phyloP scores from a whole-genome alignment of 2,888 invertebrate genomes.

The Orthosia incerta region DNA sequence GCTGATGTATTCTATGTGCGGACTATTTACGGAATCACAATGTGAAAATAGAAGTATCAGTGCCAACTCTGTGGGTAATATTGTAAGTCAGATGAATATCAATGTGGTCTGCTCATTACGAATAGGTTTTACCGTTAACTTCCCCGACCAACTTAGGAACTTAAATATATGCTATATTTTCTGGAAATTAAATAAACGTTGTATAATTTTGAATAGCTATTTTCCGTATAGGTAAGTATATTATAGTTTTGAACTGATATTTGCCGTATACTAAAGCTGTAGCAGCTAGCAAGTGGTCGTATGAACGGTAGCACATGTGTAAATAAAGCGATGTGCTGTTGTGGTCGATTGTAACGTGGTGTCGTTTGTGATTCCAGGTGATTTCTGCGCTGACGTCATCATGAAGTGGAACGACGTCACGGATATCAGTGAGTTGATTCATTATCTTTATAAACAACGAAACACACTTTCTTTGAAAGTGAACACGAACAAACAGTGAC shows the following conservation, averaged over 20 bases:
- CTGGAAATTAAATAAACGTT: not conserved
- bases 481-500: not conserved
- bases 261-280: not conserved
- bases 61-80: conserved; percentile 48
- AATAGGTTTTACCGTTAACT: not conserved
- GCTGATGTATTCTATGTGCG: conserved; percentile 35
- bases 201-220: not conserved
- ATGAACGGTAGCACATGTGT: not conserved
- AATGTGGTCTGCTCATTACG: conserved; percentile 1
- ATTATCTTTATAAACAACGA: conserved; percentile 23
- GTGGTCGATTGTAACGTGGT: conserved; percentile 23
- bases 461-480: conserved; percentile 1
- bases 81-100: conserved; percentile 20
- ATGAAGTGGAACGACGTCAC: conserved; percentile 91
- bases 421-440: conserved; percentile 86
- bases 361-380: conserved; percentile 81
- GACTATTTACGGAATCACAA: conserved; percentile 55
- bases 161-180: conserved; percentile 1
- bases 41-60: conserved; percentile 27
- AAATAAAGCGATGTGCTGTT: conserved; percentile 1
- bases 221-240: no score
- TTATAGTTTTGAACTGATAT: not conserved
- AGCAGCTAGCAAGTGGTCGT: not conserved
- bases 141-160: not conserved
- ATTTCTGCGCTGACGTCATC: conserved; percentile 88